Conservation (phyloP, 2,797 vertebrate species). For the Liparis tanakae region DNA sequence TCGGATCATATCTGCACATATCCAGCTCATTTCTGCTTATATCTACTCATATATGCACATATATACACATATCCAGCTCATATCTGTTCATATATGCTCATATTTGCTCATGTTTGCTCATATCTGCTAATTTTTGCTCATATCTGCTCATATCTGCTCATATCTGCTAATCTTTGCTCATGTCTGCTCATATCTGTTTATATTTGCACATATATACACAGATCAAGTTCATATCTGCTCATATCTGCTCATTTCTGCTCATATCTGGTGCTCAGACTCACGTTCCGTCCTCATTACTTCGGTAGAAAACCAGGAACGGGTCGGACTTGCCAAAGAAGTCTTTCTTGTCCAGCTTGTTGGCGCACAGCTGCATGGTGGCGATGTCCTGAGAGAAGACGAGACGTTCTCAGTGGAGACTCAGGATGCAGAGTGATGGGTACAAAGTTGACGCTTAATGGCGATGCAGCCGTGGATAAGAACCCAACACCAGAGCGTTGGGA, state of each 20-base stretch:
- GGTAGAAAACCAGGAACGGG: constrained; percentile 97
- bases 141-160: too few species aligned
- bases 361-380: constrained; percentile 95
- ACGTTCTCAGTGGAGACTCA: constrained; percentile 4
- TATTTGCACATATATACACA: too few species aligned
- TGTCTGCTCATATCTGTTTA: too few species aligned
- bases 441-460: constrained; percentile 10
- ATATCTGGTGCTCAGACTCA: constrained; percentile 70
- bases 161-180: too few species aligned
- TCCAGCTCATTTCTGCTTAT: constrained; percentile 6
- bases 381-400: constrained; percentile 85
- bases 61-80: too few species aligned
- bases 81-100: too few species aligned
- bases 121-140: too few species aligned
- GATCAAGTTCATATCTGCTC: too few species aligned
- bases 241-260: too few species aligned
- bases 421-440: constrained; percentile 30
- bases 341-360: constrained; percentile 98
- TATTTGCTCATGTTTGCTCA: too few species aligned
- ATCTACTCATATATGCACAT: background rate
- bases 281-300: constrained; percentile 98
- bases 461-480: constrained; percentile 40
- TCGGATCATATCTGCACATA: too few species aligned
- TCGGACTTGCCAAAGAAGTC: constrained; percentile 98
- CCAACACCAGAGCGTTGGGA: constrained; percentile 4